A percentile compares a stretch with the other conserved stretches of the same genome.
Conservation (phyloP, 2,113 vertebrate genomes). For the Pimephales promelas region DNA sequence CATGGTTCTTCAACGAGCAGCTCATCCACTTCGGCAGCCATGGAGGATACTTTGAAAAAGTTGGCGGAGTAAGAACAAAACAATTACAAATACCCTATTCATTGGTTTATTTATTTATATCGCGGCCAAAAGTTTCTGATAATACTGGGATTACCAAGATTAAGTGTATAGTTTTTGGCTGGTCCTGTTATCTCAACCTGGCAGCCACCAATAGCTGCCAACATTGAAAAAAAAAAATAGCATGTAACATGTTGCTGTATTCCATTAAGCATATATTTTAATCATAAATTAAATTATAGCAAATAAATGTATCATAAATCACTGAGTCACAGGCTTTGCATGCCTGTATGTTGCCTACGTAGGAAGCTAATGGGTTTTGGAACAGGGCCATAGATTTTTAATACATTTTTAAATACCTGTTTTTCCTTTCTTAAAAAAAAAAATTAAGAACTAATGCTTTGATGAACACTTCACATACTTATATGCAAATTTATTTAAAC, state of each 20-base stretch:
- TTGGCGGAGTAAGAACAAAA: conserved; percentile 90
- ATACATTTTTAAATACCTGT: neutral
- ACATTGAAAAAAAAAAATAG: no score
- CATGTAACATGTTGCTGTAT: no score
- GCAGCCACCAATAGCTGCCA: neutral
- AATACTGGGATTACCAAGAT: neutral
- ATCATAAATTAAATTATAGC: no score
- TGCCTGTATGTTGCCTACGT: no score
- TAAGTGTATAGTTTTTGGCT: neutral
- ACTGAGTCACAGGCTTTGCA: no score
- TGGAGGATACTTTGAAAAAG: conserved; percentile 93
- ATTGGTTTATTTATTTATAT: neutral
- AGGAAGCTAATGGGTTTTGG: no score
- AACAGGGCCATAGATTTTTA: neutral
- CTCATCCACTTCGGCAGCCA: conserved; percentile 93
- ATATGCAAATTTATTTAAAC: neutral
- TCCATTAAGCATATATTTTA: no score
- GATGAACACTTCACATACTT: neutral
- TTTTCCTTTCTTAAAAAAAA: neutral
- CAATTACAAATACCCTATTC: neutral
- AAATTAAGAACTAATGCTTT: neutral
- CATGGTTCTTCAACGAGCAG: conserved; percentile 95
- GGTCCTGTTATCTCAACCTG: neutral
- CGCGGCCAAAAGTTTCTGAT: neutral
- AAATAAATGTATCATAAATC: no score